Base-by-base conservation (phyloP, 2,797 vertebrate species). In the Tokudaia muenninki region DNA sequence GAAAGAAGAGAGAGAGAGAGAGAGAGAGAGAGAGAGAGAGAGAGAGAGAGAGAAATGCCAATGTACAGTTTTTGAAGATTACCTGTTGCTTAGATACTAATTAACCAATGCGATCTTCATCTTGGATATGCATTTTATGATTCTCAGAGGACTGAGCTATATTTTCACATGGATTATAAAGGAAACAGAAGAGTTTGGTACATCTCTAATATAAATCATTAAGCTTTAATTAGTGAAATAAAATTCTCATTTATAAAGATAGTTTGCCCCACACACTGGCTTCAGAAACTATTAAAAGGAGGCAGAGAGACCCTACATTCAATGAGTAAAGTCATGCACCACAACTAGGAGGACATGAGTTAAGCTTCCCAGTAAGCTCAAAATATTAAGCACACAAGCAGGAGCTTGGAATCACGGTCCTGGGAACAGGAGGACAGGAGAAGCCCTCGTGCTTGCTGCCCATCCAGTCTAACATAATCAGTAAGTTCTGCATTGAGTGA, bases 171-270 rank as follows among this genome's bases (percentile, higher is more conserved):
- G 82, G 77, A 79, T 44, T 89, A 6, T 22, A 88, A 94, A 92
- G 41, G 47, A 86, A 93, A 86, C 13, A 29, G 26, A n/a, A 10
- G 0, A 10, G 0, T 89, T 91, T 78, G 57, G 63, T 72, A 87
- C 59, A 72, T 63, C 10, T 88, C 9, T 94, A n/a, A 14, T 44
- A 59, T 22, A 97, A 59, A 79, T 75, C 44, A 94, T 75, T 75
- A 70, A 52, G 14, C 6, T 75, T 55, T 80, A 47, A 67, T 13
- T 78, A 52, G 34, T 89, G 19, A 77, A 61, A n/a, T 41, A 80
- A 92, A 93, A 52, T 37, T 24, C 12, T 92, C 5, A 79, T 70
- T 90, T 57, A 44, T 70, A 70, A 47, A 87, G 41, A 41, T 52
- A 82, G 57, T 55, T 59, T 70, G 21, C n/a, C 21, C 8, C 16